Base-by-base conservation (phyloP, 2,797 vertebrate genomes). In the Lindbergichthys nudifrons region DNA sequence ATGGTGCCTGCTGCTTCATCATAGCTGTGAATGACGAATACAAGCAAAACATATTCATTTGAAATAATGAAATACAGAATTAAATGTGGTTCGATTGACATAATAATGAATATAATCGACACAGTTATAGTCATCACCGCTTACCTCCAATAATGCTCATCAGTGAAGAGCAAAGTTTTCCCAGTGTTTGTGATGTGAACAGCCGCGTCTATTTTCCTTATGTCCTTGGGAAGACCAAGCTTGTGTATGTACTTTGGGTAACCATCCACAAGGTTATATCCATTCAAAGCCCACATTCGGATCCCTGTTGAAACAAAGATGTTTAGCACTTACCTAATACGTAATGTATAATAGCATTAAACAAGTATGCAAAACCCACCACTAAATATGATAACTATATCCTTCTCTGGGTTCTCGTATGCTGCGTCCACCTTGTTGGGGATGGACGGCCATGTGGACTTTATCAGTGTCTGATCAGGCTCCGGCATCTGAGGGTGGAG, bases 221-320 rank as follows among this genome's bases (percentile, higher is more conserved):
- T 61, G 1, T 87, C 93, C 90, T 95, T 97, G 0, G 97, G 96
- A 57, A 99, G 95, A 11, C 98, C 98, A 11, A 99, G 92, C 75
- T 95, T 97, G 75, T 97, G 92, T 74, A 99, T 96, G 88, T 98
- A 98, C 92, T 97, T 96, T 2, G 97, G 98, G 82, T 97, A 99
- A 51, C 96, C 97, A 14, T 96, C 91, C 76, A 96, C 88, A 62
- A 98, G 92, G 79, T 92, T 92, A 0, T 99, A 99, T 26, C 97
- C 97, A 66, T 96, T 97, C 76, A 99, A 85, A 77, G 97, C 98
- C 98, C 98, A 99, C 89, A 97, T 96, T 82, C 92, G 95, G 79
- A 95, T 97, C 47, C 97, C 98, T 99, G 88, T 54, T 32, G 30
- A 83, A 78, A 76, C n/a, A 61, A 6, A 66, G 15, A 46, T 36